Conservation (phyloP, 2,113 vertebrate species). For the cat (Felis catus) region F.catus_Fca126_mat1.0 CM031421.1:104482001-104482500, state of each 20-base stretch:
- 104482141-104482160: rapidly evolving
- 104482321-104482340: neutral
- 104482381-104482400: neutral
- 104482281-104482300: neutral
- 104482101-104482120: neutral
- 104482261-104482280: neutral
- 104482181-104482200: rapidly evolving
- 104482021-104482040: too few relatives aligned
- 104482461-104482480: neutral
- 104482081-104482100: too few relatives aligned
- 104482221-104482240: neutral
- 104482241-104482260: neutral
- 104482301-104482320: neutral
- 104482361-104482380: neutral
- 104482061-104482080: too few relatives aligned
- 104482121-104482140: neutral
- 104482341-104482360: neutral
- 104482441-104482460: neutral
- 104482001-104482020: too few relatives aligned
- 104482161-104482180: too few relatives aligned
- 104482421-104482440: neutral
- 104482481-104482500: neutral
- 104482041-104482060: too few relatives aligned
- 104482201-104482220: neutral
- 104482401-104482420: neutral